Evolutionary conservation across 2,797 vertebrate species (phyloP), one percentile per base, ranked within the genome.

Genomic region (Siniperca obscura): DNA sequence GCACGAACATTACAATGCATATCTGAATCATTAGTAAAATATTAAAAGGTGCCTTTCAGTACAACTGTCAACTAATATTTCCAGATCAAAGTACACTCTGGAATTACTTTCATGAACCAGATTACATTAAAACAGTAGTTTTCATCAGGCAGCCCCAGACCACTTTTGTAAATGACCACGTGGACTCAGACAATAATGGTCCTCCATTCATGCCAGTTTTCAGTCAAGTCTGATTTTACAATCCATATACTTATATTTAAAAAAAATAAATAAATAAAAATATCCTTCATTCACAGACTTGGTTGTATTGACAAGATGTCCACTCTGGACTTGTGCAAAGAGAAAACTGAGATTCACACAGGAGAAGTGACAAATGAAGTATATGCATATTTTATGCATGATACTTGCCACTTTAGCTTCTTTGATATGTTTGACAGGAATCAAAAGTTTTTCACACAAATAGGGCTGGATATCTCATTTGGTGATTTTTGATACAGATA

Each of bases 391-490:
- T 22, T 60, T 16, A 11, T 36, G 55, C 36, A 55, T n/a, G 7
- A 74, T 27, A 21, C n/a, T 7, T 48, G 6, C 3, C 10, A 19
- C 44, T 79, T 22, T 4, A 70, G 27, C 52, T 42, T 61, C 6
- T 60, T 34, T 11, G 3, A 87, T 21, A 84, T n/a, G 9, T 81
- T 52, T 68, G 22, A 76, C 44, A 74, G 34, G 25, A 86, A 74
- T 74, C 16, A 66, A 61, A 38, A 1, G 16, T 59, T 40, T 30
- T 48, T n/a, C 38, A 81, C 71, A 82, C 3, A 77, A 22, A 27
- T 16, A 59, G 70, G 81, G 72, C 80, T 91, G 80, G 74, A 87
- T 88, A 85, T 90, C 30, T 30, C 50, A 80, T 69, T 70, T 81
- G 53, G 65, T 78, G 79, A 50, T 82, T 87, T 87, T 70, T 79